These are phyloP conservation scores for Drosophila hamatofila DNA, from an alignment of 2,888 invertebrate species.

Conservation along the genomic window DNA sequence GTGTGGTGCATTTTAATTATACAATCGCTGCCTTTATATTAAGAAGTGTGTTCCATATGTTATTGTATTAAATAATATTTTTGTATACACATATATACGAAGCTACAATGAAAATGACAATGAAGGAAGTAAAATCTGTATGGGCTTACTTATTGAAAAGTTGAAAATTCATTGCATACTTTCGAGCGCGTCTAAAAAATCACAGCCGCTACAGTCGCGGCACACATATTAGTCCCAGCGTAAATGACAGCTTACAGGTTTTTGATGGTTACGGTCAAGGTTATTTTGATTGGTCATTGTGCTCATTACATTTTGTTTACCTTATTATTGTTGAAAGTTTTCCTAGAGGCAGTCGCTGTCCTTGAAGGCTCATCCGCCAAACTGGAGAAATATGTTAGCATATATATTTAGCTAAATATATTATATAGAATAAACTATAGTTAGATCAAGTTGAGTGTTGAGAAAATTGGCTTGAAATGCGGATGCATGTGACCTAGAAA, in stretches of 20 bases:
- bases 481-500: conserved; percentile 11
- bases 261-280: conserved; percentile 46
- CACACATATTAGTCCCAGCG: not conserved
- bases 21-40: not conserved
- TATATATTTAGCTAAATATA: not conserved
- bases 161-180: conserved; percentile 34
- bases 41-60: not conserved
- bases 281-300: conserved; percentile 37
- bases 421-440: not conserved
- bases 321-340: conserved; percentile 14
- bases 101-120: not conserved
- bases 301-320: conserved; percentile 18
- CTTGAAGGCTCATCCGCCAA: conserved; percentile 7
- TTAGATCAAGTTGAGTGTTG: not conserved
- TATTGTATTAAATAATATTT: not conserved
- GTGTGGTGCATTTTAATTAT: conserved; percentile 41
- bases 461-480: not conserved
- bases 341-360: conserved; percentile 8
- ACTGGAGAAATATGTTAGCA: not conserved
- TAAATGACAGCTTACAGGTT: conserved; percentile 32
- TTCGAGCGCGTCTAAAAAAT: not conserved
- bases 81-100: not conserved
- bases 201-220: conserved; percentile 18
- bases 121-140: not conserved
- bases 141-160: not conserved